Conservation (phyloP, 2,888 invertebrate genomes). For the Torymus tubicola region DNA sequence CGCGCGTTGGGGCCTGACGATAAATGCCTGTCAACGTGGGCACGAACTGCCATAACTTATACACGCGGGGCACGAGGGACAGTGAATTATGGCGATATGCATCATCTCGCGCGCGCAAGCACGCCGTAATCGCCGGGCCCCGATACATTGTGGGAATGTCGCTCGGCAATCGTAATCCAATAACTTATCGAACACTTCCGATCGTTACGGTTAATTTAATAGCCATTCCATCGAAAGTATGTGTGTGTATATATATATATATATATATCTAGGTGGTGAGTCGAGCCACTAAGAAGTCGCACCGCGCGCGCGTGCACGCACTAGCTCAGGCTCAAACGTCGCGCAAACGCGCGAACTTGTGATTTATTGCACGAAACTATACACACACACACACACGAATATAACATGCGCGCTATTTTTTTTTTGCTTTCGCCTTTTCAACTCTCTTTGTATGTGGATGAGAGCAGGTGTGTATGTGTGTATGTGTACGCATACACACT, state of each 20-base stretch:
- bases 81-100: slow-evolving; percentile 69
- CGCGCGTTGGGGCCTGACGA: slow-evolving; percentile 59
- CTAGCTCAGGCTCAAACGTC: slow-evolving; percentile 20
- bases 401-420: neutral
- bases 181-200: slow-evolving; percentile 61
- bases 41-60: slow-evolving; percentile 64
- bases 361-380: slow-evolving; percentile 51
- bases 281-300: slow-evolving; percentile 23
- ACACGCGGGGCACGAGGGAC: slow-evolving; percentile 51
- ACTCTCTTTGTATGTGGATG: neutral
- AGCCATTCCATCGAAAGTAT: slow-evolving; percentile 13
- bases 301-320: slow-evolving; percentile 28
- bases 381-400: too few species aligned
- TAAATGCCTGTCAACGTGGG: slow-evolving; percentile 70
- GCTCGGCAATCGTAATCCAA: slow-evolving; percentile 63
- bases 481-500: neutral
- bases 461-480: too few species aligned
- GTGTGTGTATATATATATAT: too few species aligned
- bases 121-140: slow-evolving; percentile 49
- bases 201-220: slow-evolving; percentile 59
- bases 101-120: slow-evolving; percentile 60
- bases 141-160: slow-evolving; percentile 64
- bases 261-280: too few species aligned
- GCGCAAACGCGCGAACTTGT: slow-evolving; percentile 36
- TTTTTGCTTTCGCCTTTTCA: slow-evolving; percentile 41